phyloP scores from a whole-genome alignment of 2,797 vertebrate genomes.

The Phrynocephalus forsythii region DNA sequence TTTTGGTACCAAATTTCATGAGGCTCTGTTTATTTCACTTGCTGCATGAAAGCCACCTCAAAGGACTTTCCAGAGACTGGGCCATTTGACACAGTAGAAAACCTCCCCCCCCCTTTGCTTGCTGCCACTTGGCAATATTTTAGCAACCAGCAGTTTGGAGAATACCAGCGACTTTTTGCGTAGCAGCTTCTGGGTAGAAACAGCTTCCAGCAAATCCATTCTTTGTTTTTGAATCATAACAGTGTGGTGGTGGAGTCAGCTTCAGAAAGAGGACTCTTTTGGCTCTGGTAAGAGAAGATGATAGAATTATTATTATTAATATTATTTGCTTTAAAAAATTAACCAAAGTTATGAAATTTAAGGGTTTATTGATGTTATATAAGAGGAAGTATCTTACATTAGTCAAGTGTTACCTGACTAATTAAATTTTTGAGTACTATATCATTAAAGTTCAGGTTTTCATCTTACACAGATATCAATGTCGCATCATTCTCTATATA shows the following conservation, averaged over 20 bases:
- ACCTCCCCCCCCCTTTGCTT: background rate
- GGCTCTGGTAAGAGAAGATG: slow-evolving; percentile 32
- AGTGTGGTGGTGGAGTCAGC: slow-evolving; percentile 29
- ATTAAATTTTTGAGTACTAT: background rate
- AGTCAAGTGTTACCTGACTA: background rate
- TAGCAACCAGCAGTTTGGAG: slow-evolving; percentile 50
- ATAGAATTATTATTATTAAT: background rate
- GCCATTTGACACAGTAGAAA: slow-evolving; percentile 24
- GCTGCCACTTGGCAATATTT: slow-evolving; percentile 37
- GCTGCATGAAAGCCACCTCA: slow-evolving; percentile 20
- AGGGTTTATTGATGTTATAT: background rate
- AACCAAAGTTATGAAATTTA: slow-evolving; percentile 13
- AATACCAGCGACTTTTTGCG: slow-evolving; percentile 37
- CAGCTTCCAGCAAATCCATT: slow-evolving; percentile 31
- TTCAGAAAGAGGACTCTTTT: slow-evolving; percentile 19
- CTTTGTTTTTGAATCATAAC: slow-evolving; percentile 37
- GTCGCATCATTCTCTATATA: background rate
- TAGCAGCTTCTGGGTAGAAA: slow-evolving; percentile 29
- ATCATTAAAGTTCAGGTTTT: slow-evolving; percentile 18
- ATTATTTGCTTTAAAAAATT: background rate
- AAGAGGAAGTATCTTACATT: slow-evolving; percentile 19
- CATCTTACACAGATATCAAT: background rate
- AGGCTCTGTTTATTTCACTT: background rate
- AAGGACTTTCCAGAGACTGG: slow-evolving; percentile 28
- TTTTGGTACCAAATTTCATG: slow-evolving; percentile 13